A percentile compares a stretch with the other conserved stretches of the same genome.
These are phyloP conservation scores for Lacanobia oleracea DNA, from an alignment of 2,888 invertebrate genomes.

Conservation along the genomic window DNA sequence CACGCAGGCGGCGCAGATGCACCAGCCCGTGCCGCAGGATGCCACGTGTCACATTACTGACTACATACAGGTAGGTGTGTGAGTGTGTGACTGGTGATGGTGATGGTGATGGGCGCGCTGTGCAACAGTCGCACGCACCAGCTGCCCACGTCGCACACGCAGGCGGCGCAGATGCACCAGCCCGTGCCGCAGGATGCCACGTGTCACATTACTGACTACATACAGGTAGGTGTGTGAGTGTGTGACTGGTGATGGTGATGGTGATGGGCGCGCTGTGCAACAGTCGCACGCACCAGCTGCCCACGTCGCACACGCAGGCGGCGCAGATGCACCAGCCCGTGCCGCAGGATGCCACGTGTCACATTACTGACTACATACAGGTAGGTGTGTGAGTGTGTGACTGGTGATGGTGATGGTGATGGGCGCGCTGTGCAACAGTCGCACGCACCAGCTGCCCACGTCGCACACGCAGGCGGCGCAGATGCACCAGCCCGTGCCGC, in stretches of 20 bases:
- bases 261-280: conserved; percentile 98
- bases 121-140: conserved; percentile 93
- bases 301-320: conserved; percentile 84
- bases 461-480: conserved; percentile 90
- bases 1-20: conserved; percentile 92
- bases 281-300: conserved; percentile 88
- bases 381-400: not conserved
- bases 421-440: conserved; percentile 97
- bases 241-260: conserved; percentile 90
- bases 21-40: conserved; percentile 95
- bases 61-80: conserved; percentile 93
- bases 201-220: conserved; percentile 97
- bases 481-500: conserved; percentile 97
- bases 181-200: conserved; percentile 93
- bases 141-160: conserved; percentile 67
- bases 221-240: conserved; percentile 89
- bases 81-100: conserved; percentile 75
- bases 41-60: conserved; percentile 94
- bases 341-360: conserved; percentile 84
- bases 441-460: conserved; percentile 80
- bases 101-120: conserved; percentile 97
- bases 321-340: conserved; percentile 95
- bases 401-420: conserved; percentile 93
- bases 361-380: conserved; percentile 99
- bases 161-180: conserved; percentile 93